These are phyloP conservation scores for Ophion obscuratus DNA, from an alignment of 2,888 invertebrate species.

Conservation along the genomic window DNA sequence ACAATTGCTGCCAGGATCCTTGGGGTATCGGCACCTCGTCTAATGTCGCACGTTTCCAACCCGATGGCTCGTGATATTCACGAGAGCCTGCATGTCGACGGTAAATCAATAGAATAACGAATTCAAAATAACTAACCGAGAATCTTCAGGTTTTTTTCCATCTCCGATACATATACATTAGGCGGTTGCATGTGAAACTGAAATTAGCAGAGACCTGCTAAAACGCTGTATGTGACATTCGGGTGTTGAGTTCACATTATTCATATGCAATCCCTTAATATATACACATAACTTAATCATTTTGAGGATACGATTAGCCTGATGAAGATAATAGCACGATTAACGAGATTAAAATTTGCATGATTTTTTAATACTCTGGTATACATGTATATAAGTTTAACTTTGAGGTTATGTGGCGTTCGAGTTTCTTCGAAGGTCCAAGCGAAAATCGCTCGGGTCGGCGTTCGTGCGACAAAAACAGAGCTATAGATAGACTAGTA, in stretches of 20 bases:
- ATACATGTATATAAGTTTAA: neutral
- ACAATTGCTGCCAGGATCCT: conserved; percentile 91
- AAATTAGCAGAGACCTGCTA: too few species aligned
- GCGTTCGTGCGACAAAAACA: neutral
- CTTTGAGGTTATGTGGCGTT: conserved; percentile 15
- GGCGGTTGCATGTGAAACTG: too few species aligned
- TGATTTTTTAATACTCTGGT: too few species aligned
- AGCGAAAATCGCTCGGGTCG: neutral
- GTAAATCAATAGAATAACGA: neutral
- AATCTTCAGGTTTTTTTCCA: too few species aligned
- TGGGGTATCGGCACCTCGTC: conserved; percentile 91
- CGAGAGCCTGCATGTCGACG: conserved; percentile 68
- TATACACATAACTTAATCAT: neutral
- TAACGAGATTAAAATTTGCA: too few species aligned
- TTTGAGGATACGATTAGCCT: conserved; percentile 28
- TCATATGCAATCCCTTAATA: too few species aligned
- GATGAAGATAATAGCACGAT: too few species aligned
- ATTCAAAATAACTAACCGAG: neutral
- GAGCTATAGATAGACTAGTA: neutral
- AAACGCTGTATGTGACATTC: too few species aligned
- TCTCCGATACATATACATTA: too few species aligned
- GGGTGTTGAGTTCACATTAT: too few species aligned
- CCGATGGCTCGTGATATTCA: conserved; percentile 60
- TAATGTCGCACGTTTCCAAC: conserved; percentile 85
- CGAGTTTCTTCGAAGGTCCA: neutral